Conservation (phyloP, 2,888 invertebrate species). For the Camponotus fellah region DNA sequence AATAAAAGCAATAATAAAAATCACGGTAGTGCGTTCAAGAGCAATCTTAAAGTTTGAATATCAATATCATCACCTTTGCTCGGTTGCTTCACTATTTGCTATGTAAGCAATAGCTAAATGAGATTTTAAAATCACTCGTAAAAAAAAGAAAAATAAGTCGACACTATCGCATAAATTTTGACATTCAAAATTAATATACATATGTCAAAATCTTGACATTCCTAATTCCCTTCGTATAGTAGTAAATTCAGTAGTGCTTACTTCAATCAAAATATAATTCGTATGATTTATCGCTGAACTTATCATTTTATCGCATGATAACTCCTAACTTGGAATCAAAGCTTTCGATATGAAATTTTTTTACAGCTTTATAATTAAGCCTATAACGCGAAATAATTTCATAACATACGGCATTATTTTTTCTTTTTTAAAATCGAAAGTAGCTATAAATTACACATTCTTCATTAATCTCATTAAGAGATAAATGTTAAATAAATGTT, state of each 20-base stretch:
- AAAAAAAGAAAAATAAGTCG: background rate
- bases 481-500: background rate
- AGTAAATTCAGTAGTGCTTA: background rate
- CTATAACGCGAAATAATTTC: background rate
- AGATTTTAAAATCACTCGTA: conserved; percentile 55
- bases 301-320: background rate
- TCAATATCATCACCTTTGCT: conserved; percentile 21
- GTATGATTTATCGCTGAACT: background rate
- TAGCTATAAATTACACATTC: background rate
- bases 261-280: background rate
- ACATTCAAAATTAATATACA: background rate
- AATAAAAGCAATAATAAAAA: background rate
- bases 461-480: background rate
- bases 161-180: background rate
- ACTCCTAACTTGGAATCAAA: background rate
- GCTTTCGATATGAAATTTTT: background rate
- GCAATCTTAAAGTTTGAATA: conserved; percentile 63
- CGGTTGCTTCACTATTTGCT: conserved; percentile 25
- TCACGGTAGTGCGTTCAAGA: background rate
- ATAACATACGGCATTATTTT: background rate
- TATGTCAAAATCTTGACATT: background rate
- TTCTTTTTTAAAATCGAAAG: background rate
- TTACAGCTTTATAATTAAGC: background rate
- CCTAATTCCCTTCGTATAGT: background rate
- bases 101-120: conserved; percentile 62